These are phyloP conservation scores for Pachydiplax longipennis DNA, from an alignment of 2,888 invertebrate genomes.

Conservation along the genomic window DNA sequence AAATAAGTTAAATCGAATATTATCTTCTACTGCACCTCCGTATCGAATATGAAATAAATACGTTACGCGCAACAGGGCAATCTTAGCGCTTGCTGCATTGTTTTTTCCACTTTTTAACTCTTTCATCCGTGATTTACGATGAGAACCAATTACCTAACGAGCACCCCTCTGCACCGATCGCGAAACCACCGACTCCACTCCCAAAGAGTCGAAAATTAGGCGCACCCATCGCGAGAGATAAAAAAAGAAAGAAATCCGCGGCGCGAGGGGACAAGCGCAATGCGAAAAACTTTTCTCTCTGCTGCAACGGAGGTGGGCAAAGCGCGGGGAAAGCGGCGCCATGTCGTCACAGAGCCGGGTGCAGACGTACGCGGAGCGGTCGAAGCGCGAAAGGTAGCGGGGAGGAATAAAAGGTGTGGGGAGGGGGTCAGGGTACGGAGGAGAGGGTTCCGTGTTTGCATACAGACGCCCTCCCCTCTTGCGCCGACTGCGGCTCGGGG, in stretches of 20 bases:
- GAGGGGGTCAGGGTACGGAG: not conserved
- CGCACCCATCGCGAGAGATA: not conserved
- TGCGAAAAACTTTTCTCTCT: not conserved
- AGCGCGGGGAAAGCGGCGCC: not conserved
- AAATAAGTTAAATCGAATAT: no score
- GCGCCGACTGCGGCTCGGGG: not conserved
- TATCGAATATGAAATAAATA: no score
- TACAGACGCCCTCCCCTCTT: not conserved
- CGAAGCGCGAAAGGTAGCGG: not conserved
- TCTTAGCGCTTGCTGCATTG: no score
- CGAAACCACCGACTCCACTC: not conserved
- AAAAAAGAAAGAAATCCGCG: not conserved
- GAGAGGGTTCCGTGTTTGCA: constrained; percentile 5
- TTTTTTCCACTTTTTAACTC: no score
- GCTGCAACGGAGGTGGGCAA: not conserved
- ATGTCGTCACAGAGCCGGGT: constrained; percentile 30
- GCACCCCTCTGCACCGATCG: not conserved
- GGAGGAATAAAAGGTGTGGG: not conserved
- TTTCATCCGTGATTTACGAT: no score
- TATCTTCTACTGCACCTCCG: no score
- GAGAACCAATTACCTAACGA: not conserved
- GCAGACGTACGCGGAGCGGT: not conserved
- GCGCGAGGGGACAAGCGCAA: not conserved
- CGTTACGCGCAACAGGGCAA: no score
- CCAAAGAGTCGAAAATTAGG: not conserved